Evolutionary conservation across 2,113 vertebrate genomes (phyloP).

Genomic region (Nanger granti): DNA sequence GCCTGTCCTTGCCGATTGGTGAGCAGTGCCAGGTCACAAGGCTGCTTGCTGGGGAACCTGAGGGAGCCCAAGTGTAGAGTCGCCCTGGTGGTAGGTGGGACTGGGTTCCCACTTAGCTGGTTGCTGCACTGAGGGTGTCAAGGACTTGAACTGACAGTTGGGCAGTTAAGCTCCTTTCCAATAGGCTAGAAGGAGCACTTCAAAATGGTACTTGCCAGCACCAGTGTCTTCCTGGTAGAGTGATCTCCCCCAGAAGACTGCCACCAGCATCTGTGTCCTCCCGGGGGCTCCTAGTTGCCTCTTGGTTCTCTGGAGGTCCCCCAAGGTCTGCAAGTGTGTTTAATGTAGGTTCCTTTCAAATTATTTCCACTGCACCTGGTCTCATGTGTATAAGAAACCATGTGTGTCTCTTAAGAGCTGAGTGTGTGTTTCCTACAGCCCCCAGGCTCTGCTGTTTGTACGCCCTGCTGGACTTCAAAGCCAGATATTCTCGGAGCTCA

Average conservation of each 20-base stretch:
- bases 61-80: not conserved
- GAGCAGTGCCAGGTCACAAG: not conserved
- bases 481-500: not conserved
- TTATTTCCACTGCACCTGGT: not conserved
- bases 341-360: not conserved
- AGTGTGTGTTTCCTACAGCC: not conserved
- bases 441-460: not conserved
- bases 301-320: not conserved
- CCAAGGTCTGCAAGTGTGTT: not conserved
- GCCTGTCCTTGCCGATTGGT: not conserved
- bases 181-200: not conserved
- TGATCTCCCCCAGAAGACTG: not conserved
- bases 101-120: not conserved
- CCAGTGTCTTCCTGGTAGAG: not conserved
- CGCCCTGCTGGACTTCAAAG: not conserved
- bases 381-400: rapidly evolving
- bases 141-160: too few relatives aligned
- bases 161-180: not conserved
- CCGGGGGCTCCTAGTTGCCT: not conserved
- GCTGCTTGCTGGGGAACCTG: not conserved
- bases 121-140: not conserved
- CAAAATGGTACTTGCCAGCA: not conserved
- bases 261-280: not conserved
- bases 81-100: not conserved
- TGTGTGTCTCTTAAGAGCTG: not conserved